Conservation (phyloP, 2,113 vertebrate species). For the Lepus timidus region DNA sequence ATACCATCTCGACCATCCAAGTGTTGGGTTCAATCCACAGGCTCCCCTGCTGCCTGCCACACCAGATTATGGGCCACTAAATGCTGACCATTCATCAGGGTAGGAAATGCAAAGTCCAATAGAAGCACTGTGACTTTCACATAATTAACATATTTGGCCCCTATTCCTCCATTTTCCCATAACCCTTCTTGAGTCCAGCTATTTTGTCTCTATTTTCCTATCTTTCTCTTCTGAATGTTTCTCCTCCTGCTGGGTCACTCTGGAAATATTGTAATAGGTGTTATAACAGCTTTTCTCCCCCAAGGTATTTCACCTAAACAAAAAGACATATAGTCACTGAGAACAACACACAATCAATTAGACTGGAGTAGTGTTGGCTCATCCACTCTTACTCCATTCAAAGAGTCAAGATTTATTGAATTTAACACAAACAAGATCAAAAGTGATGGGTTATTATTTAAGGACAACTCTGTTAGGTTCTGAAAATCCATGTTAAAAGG, state of each 20-base stretch:
- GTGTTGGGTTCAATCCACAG: background rate
- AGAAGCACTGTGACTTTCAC: background rate
- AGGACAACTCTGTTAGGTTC: constrained; percentile 3
- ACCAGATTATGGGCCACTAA: background rate
- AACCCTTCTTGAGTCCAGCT: constrained; percentile 22
- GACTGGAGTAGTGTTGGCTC: background rate
- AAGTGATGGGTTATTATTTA: background rate
- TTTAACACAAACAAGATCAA: constrained; percentile 19
- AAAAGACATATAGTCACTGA: constrained; percentile 48
- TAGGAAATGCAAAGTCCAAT: constrained; percentile 29
- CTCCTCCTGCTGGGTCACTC: constrained; percentile 72
- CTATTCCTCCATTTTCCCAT: background rate
- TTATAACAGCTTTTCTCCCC: constrained; percentile 74
- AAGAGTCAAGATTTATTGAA: constrained; percentile 30
- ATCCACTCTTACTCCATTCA: background rate
- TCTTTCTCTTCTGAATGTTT: constrained; percentile 63
- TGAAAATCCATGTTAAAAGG: constrained; percentile 38
- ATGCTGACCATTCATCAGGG: background rate
- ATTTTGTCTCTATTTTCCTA: constrained; percentile 59
- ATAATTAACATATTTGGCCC: constrained; percentile 21
- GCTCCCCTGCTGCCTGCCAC: background rate
- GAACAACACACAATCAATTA: constrained; percentile 53
- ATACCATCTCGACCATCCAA: background rate
- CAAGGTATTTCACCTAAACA: constrained; percentile 73
- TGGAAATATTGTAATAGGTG: constrained; percentile 81